Conservation (phyloP, 92 coral and sea anemone genomes). For the Epizoanthus stellaris region DNA sequence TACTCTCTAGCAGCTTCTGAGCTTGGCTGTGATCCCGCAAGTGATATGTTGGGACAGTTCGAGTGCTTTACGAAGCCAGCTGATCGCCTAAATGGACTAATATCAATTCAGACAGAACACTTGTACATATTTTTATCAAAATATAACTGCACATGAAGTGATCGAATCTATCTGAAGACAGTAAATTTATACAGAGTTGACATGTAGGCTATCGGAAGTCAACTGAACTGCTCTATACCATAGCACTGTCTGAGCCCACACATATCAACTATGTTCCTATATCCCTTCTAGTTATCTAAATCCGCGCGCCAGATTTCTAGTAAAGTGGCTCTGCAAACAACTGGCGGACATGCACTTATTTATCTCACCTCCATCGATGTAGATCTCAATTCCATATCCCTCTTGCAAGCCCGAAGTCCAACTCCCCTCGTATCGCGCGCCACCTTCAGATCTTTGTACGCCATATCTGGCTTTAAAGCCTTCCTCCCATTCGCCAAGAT, state of each 20-base stretch:
- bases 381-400: constrained; percentile 87
- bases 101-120: background rate
- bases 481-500: constrained; percentile 92
- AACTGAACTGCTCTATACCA: background rate
- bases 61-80: background rate
- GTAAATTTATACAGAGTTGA: too few species aligned
- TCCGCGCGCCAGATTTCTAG: background rate
- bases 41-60: background rate
- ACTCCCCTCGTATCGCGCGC: constrained; percentile 89
- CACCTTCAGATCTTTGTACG: constrained; percentile 80
- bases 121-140: background rate
- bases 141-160: background rate
- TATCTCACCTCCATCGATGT: constrained; percentile 86
- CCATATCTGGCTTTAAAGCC: constrained; percentile 92
- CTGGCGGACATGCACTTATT: background rate
- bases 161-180: background rate
- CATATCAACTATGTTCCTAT: background rate
- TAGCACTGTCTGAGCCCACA: background rate
- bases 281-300: background rate
- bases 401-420: constrained; percentile 95
- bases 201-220: background rate
- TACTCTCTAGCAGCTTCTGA: too few species aligned
- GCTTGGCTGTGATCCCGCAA: background rate
- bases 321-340: constrained; percentile 1
- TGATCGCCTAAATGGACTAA: background rate